A percentile compares a stretch with the other conserved stretches of the same genome.
These are phyloP conservation scores for Eristalis intricaria DNA, from an alignment of 2,888 invertebrate species.

Conservation along the genomic window DNA sequence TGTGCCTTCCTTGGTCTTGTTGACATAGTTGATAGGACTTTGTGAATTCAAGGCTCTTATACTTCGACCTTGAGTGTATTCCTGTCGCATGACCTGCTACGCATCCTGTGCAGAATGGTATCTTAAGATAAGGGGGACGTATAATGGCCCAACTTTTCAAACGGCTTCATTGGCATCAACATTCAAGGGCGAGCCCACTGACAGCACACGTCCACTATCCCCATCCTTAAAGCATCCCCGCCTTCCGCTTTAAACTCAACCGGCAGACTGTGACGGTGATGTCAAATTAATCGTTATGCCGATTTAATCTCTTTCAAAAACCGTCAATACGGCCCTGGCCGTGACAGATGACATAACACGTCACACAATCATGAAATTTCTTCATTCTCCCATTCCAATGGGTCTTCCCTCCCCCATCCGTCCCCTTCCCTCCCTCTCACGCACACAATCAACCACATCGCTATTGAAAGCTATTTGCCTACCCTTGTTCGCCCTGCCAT, in stretches of 20 bases:
- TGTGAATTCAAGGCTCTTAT: too few species aligned
- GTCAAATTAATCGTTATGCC: neutral
- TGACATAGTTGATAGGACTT: too few species aligned
- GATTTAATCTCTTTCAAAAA: neutral
- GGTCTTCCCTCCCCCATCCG: neutral
- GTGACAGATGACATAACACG: neutral
- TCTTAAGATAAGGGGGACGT: too few species aligned
- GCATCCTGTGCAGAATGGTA: too few species aligned
- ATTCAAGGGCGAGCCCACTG: too few species aligned
- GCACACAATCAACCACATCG: neutral
- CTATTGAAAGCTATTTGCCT: neutral
- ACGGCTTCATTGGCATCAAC: too few species aligned
- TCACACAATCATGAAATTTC: neutral
- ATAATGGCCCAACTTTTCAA: too few species aligned
- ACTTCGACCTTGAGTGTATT: too few species aligned
- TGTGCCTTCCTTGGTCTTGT: too few species aligned
- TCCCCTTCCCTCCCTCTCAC: neutral
- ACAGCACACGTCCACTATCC: too few species aligned
- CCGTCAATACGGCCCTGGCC: conserved; percentile 12
- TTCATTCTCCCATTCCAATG: neutral
- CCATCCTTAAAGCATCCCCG: too few species aligned
- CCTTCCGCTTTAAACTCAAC: neutral
- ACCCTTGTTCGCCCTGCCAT: neutral
- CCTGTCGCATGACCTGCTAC: too few species aligned
- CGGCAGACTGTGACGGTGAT: neutral